Evolutionary conservation across 2,113 vertebrate species (phyloP), one percentile per base, ranked within the genome.

Genomic region (Phaethornis superciliosus): DNA sequence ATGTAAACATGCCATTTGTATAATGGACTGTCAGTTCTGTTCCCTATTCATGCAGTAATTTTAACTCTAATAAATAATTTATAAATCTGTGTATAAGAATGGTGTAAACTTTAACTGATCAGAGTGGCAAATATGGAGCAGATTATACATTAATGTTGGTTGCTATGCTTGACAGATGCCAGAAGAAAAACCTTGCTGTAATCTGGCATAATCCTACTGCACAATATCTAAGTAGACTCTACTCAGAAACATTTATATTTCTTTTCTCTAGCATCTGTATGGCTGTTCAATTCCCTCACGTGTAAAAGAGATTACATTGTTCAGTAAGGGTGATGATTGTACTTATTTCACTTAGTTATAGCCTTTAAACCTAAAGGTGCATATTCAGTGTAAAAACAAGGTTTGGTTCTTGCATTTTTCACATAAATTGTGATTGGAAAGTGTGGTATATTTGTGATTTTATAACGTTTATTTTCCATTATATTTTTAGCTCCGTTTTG

Each of bases 161-260:
- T 93, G 67, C 94, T 89, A 47, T 77, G 90, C 87, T 75, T 91
- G 90, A 94, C 97, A 97, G 94, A 96, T 96, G 94, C 83, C 81
- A 89, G 82, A 65, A 95, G 81, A 68, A 92, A 94, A 95, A 81
- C 74, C 81, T 95, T 37, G 58, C 35, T 91, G 72, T 96, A 96
- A 96, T 96, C 95, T 90, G 47, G 33, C 70, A 21, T 96, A 97
- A 97, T 96, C 81, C 0, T 67, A 9, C 58, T 81, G 88, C 71
- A 81, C 64, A 44, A 18, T 85, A 42, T 6, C 8, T 10, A 88
- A 80, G 68, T 77, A 49, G 52, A n/a, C 69, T 85, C 51, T 82
- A 21, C 70, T 70, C 70, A 54, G 52, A 69, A 85, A 52, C 67
- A 28, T 79, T 60, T 67, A 0, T 84, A 24, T 92, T 88, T 93